These are phyloP conservation scores for Orius laevigatus DNA, from an alignment of 1,140 invertebrate species.

Conservation along the genomic window DNA sequence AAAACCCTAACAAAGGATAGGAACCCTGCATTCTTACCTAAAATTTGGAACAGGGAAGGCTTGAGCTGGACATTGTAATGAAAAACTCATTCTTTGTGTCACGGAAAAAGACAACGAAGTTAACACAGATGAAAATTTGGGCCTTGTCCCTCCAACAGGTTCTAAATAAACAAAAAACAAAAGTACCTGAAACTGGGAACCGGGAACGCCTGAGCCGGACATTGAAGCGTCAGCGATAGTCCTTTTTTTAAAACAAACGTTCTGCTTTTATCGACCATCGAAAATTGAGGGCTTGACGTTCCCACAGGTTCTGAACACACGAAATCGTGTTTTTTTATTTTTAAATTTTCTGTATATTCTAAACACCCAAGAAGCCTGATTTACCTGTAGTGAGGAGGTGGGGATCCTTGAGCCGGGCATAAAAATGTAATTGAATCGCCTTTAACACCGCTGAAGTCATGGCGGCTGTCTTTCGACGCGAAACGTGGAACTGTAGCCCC, in stretches of 20 bases:
- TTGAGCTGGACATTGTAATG: constrained; percentile 25
- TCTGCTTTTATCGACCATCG: constrained; percentile 28
- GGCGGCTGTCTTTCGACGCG: constrained; percentile 32
- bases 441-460: constrained; percentile 27
- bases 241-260: constrained; percentile 20
- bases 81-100: constrained; percentile 18
- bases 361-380: neutral
- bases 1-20: constrained; percentile 28
- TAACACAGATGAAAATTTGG: constrained; percentile 34
- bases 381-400: constrained; percentile 20
- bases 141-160: constrained; percentile 34
- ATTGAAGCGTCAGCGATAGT: constrained; percentile 15
- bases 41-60: constrained; percentile 43
- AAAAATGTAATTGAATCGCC: constrained; percentile 4
- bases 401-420: constrained; percentile 13
- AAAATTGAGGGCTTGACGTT: constrained; percentile 30
- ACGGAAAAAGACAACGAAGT: constrained; percentile 26
- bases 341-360: no score
- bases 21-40: constrained; percentile 30
- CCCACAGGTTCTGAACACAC: constrained; percentile 35
- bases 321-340: no score
- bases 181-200: constrained; percentile 16
- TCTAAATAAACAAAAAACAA: constrained; percentile 24
- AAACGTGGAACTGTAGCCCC: constrained; percentile 32
- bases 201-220: constrained; percentile 30